Base-by-base conservation (phyloP, 1,140 invertebrate genomes). In the Calycopis cecrops region DNA sequence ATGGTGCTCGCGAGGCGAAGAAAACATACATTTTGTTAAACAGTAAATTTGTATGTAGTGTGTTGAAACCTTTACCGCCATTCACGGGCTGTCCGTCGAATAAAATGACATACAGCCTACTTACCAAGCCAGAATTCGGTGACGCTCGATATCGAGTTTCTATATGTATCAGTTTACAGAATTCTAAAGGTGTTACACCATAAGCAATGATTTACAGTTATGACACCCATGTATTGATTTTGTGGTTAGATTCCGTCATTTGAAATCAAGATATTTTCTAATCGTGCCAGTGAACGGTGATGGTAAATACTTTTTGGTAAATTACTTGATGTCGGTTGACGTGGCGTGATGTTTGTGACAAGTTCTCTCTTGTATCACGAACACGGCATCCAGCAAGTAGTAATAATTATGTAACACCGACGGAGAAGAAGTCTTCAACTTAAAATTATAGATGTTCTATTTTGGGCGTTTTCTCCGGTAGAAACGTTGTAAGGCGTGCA, bases 161-260 rank as follows among this genome's bases (percentile, higher is more conserved):
- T 65, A 61, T 61, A 60, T 44, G 60, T 65, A 66, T 73, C 51
- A 37, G 50, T 57, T 73, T 69, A 52, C 67, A 58, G 33, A 63
- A 14, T 66, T 67, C 37, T 51, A 66, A 70, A 78, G 71, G 75
- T 64, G 72, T 78, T 62, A 65, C 55, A 52, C 61, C 64, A 53
- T 63, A 60, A 59, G 60, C 58, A 63, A 59, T 65, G 50, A 58
- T 54, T 68, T 67, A 59, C 52, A 55, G 52, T 62, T 60, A 62
- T 67, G 63, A 76, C 67, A 73, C 64, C 55, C 53, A 52, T 35
- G 59, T 69, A 67, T 69, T 57, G 53, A 62, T 67, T 66, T 62
- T 71, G 72, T 63, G 70, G 70, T 75, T 59, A 62, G 9, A 62
- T 56, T 42, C 52, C 42, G 57, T 38, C 42, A 50, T 35, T 58